Base-by-base conservation (phyloP, 2,797 vertebrate species). In the Tamandua tetradactyla region DNA sequence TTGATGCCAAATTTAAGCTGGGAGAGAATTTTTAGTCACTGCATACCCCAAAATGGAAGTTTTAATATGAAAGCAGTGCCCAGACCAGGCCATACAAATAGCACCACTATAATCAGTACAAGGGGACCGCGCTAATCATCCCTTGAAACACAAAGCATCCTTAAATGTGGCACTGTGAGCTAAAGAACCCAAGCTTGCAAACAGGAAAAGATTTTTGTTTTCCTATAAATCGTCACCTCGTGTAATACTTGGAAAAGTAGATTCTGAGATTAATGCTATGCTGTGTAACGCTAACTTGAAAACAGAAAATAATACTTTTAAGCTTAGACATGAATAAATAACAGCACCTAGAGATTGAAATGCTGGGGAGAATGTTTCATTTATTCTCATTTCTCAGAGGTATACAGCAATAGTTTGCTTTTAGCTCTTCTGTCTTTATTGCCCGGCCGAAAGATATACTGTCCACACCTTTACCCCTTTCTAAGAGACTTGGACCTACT, bases 11-110 rank as follows among this genome's bases (percentile, higher is more conserved):
- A 87, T 94, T 95, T 93, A 94, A 95, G 91, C 93, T 69, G 78
- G 81, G 68, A 96, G 93, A 95, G 95, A 96, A 94, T 96, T 96
- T 96, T 96, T 94, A 97, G 96, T 93, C 66, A 82, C 96, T 94
- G 25, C 80, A 87, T 91, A 91, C 84, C 91, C 92, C 88, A 85
- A 94, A 96, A 94, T 96, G 95, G 93, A 95, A 95, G 86, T 97
- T 96, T 94, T 93, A 86, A 87, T 96, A 89, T 89, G n/a, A 96
- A 91, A 62, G 37, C 80, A 59, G 32, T 88, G 74, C 95, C 93
- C 96, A 97, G 93, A 64, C 88, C 4, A 32, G 92, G 83, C 93
- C 78, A 61, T 91, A 55, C 92, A 89, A 94, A 94, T 94, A 78
- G 57, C 88, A 88, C 72, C 94, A 80, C 95, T 94, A 35, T 93